Evolutionary conservation across 2,888 invertebrate species (phyloP), one percentile per base, ranked within the genome.

Genomic region (Drosophila nr. medialis): DNA sequence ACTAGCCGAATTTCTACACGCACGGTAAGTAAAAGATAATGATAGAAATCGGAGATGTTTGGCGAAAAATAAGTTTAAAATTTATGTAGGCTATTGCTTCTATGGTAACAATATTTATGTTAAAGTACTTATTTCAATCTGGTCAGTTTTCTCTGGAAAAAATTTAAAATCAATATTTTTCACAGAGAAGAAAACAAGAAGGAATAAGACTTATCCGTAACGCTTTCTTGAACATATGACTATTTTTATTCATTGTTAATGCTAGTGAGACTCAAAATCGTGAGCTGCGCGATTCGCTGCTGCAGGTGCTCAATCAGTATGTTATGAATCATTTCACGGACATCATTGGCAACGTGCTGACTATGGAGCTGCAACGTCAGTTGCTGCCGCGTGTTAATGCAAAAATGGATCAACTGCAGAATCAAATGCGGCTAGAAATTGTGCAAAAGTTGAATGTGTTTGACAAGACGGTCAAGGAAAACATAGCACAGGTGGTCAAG

Each of bases 391-490:
- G 95, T 40, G 94, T 97, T 2, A 94, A 95, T 49, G 94, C 95
- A 0, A 94, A 95, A 49, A 94, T 97, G 66, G 87, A 87, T 72
- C 89, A 90, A 32, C 34, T 87, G 30, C 83, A 83, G 63, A 78
- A 75, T 54, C 96, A 97, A 89, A 93, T 98, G 79, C 96, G 96
- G 88, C 93, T 94, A 82, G 97, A 97, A 90, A 94, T 97, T 74
- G 94, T 95, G 40, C 94, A 95, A 92, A 96, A 96, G 93, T 94
- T 96, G 78, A 94, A 94, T 80, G 95, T 95, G 79, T 96, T 96
- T 64, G 97, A 98, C 93, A 93, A 94, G 55, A 94, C 96, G 83
- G 93, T 98, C 49, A 95, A 96, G 73, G 97, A 98, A 62, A 97
- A 96, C 92, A 95, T 98, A 74, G 94, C 95, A 30, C 97, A 97